Evolutionary conservation across 2,113 vertebrate species (phyloP), one percentile per base, ranked within the genome.

Genomic region (Hyperopisus bebe): DNA sequence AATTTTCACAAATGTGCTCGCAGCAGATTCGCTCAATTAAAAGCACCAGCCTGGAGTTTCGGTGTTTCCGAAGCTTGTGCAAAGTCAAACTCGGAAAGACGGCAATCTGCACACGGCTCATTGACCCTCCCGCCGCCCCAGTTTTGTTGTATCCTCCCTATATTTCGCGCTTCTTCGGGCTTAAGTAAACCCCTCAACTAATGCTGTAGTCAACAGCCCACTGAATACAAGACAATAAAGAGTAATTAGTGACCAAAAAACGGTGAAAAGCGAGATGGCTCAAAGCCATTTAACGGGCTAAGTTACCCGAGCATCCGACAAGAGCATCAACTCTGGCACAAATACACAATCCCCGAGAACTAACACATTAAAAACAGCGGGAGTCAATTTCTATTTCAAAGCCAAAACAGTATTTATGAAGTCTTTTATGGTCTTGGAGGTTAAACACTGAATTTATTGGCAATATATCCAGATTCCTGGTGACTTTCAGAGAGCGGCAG

Each of bases 401-500:
- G 50, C 27, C 85, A 55, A 87, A 51, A 55, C n/a, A 39, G 85
- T 53, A 87, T 87, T 87, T 87, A 87, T 55, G 27, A 55, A 87
- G n/a, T 53, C 48, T 53, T 87, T 87, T 87, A 87, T 17, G 48
- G 48, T 51, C 85, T 53, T 51, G n/a, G 27, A 55, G 85, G 85
- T 87, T 87, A 87, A 87, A 87, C 47, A 35, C 5, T 31, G 85
- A 53, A 87, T 87, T 87, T 87, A 87, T 87, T 19, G 85, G 24
- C 31, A 3, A 27, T 87, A 53, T 55, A 87, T 87, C 50, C 27
- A 11, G 50, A 55, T 35, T 51, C 15, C 48, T 87, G 85, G 50
- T 7, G 85, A 87, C 85, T 87, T 87, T 87, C 21, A 87, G 48
- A n/a, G 50, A 35, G 50, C 8, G n/a, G 48, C 85, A 87, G 85